These are phyloP conservation scores for Poecilia wingei DNA, from an alignment of 2,797 vertebrate genomes.

Conservation along the genomic window DNA sequence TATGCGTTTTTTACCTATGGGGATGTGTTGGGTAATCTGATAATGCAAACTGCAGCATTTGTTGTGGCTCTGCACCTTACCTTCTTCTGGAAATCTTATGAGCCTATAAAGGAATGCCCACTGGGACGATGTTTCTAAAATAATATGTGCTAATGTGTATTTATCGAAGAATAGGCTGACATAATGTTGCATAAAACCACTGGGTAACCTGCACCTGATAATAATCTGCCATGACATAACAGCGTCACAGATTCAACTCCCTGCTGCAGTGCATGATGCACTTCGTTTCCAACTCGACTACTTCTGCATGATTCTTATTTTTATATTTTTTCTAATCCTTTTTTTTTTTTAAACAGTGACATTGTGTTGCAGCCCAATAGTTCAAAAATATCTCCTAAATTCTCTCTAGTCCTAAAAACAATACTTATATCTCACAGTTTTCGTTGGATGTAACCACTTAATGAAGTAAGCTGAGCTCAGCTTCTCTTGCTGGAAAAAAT, in stretches of 20 bases:
- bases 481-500: not conserved
- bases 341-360: not conserved
- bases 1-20: constrained; percentile 26
- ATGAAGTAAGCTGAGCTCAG: not conserved
- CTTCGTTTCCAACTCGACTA: not conserved
- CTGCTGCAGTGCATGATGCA: constrained; percentile 13
- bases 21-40: constrained; percentile 18
- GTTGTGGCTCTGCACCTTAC: constrained; percentile 9
- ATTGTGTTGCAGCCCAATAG: not conserved
- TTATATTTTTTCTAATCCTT: too few relatives aligned
- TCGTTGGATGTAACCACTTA: not conserved
- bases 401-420: not conserved
- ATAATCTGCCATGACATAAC: not conserved
- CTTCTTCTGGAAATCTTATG: constrained; percentile 22
- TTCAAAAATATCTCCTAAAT: not conserved
- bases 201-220: constrained; percentile 11
- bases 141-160: constrained; percentile 19
- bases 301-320: constrained; percentile 7
- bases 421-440: not conserved
- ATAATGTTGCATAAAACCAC: constrained; percentile 1
- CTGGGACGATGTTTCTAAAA: constrained; percentile 46
- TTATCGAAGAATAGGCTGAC: constrained; percentile 4
- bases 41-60: constrained; percentile 21
- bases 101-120: constrained; percentile 40
- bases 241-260: constrained; percentile 10